Conservation (phyloP, 1,140 invertebrate genomes). For the Caenorhabditis brenneri region DNA sequence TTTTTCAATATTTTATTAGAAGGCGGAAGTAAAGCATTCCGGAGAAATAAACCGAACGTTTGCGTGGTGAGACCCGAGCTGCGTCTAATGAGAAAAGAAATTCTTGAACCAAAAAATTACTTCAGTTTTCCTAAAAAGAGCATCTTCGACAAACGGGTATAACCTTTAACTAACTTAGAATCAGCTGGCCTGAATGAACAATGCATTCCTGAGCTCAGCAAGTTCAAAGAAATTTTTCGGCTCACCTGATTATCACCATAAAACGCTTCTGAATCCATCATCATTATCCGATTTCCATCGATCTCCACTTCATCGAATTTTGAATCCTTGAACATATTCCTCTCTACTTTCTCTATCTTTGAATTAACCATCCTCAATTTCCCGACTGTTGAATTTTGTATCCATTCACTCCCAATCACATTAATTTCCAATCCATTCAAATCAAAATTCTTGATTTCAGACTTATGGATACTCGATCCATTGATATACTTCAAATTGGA, state of each 20-base stretch:
- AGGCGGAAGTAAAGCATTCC: too few relatives aligned
- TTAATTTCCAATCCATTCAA: background rate
- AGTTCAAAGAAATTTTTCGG: background rate
- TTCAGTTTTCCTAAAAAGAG: too few relatives aligned
- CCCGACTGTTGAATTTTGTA: background rate
- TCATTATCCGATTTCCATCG: background rate
- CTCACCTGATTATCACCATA: constrained; percentile 1
- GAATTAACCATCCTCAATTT: background rate
- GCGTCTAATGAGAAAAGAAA: too few relatives aligned
- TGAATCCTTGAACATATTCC: constrained; percentile 6
- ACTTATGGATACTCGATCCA: background rate
- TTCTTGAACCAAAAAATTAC: too few relatives aligned
- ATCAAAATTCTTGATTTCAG: background rate
- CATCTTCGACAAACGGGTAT: too few relatives aligned
- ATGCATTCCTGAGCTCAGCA: too few relatives aligned
- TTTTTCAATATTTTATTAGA: too few relatives aligned
- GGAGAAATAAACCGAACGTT: too few relatives aligned
- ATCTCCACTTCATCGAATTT: background rate
- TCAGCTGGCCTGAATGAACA: too few relatives aligned
- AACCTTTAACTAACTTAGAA: too few relatives aligned
- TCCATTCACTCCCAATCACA: background rate
- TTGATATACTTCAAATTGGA: background rate
- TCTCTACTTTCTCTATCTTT: background rate
- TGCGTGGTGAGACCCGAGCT: too few relatives aligned
- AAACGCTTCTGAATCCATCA: constrained; percentile 9